These are phyloP conservation scores for Nemotelus pantherinus DNA, from an alignment of 2,888 invertebrate species.

Conservation along the genomic window DNA sequence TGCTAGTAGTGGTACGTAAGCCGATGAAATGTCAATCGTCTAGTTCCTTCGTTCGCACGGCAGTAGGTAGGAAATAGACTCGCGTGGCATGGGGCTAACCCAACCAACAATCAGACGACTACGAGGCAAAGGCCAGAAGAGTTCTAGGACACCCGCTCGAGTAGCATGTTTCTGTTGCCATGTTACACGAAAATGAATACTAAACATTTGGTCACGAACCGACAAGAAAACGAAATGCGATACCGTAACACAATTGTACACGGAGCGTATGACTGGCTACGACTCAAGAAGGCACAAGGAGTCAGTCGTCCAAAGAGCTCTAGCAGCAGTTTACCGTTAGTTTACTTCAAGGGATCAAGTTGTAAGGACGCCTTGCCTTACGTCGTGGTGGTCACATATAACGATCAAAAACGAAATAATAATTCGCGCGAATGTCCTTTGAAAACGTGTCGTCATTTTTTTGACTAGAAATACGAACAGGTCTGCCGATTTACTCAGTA, in stretches of 20 bases:
- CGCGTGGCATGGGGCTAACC: neutral
- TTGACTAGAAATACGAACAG: no score
- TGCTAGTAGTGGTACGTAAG: neutral
- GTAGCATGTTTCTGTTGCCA: constrained; percentile 46
- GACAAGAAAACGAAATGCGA: constrained; percentile 42
- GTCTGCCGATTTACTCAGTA: no score
- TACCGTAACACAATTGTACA: no score
- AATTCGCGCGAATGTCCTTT: neutral
- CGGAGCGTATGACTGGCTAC: constrained; percentile 43
- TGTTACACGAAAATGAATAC: constrained; percentile 49
- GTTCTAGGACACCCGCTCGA: neutral
- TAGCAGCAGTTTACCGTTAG: constrained; percentile 49
- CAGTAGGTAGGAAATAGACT: neutral
- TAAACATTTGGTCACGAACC: constrained; percentile 51
- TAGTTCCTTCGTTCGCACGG: neutral
- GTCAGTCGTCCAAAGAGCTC: neutral
- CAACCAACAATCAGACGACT: neutral
- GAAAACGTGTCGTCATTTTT: no score
- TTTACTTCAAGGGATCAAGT: constrained; percentile 53
- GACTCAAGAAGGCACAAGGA: constrained; percentile 42
- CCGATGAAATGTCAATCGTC: constrained; percentile 7
- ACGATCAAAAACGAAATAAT: no score
- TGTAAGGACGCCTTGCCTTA: constrained; percentile 50
- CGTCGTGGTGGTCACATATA: neutral
- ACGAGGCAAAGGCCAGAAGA: neutral